Conservation (phyloP, 2,888 invertebrate species). For the Caradrina clavipalpis region DNA sequence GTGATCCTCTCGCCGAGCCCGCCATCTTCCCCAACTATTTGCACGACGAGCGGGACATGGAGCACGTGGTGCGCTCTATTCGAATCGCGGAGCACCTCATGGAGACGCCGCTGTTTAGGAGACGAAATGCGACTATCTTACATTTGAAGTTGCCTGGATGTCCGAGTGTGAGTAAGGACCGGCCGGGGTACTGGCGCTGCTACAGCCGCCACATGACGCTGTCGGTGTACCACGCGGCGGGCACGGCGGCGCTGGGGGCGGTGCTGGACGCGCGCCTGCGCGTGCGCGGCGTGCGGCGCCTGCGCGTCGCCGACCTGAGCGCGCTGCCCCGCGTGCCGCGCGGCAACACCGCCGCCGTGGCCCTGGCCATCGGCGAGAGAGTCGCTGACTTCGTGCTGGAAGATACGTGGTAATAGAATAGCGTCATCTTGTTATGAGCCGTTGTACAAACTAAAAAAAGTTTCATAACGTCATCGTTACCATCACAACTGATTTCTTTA, state of each 20-base stretch:
- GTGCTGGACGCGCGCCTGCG: slow-evolving; percentile 75
- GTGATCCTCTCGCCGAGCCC: slow-evolving; percentile 69
- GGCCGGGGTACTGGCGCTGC: slow-evolving; percentile 75
- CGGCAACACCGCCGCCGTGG: slow-evolving; percentile 76
- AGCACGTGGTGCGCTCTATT: slow-evolving; percentile 71
- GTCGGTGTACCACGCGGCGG: slow-evolving; percentile 76
- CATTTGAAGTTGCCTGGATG: slow-evolving; percentile 70
- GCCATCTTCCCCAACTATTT: slow-evolving; percentile 77
- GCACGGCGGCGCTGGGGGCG: slow-evolving; percentile 73
- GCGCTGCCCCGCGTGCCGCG: slow-evolving; percentile 71
- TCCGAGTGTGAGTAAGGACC: slow-evolving; percentile 52
- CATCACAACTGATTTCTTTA: no score
- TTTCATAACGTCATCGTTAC: no score
- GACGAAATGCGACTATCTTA: slow-evolving; percentile 67
- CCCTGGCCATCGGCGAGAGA: slow-evolving; percentile 78
- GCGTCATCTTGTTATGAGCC: not conserved
- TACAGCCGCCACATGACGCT: slow-evolving; percentile 78
- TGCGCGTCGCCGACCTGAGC: slow-evolving; percentile 77
- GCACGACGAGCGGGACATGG: slow-evolving; percentile 71
- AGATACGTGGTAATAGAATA: slow-evolving; percentile 29
- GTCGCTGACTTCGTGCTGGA: slow-evolving; percentile 71
- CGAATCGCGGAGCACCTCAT: slow-evolving; percentile 71
- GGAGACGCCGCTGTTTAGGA: slow-evolving; percentile 62
- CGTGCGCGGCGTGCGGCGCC: slow-evolving; percentile 70
- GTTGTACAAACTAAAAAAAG: not conserved